A percentile compares a stretch with the other conserved stretches of the same genome.
phyloP scores from a whole-genome alignment of 2,797 vertebrate genomes.

The Coendou prehensilis region DNA sequence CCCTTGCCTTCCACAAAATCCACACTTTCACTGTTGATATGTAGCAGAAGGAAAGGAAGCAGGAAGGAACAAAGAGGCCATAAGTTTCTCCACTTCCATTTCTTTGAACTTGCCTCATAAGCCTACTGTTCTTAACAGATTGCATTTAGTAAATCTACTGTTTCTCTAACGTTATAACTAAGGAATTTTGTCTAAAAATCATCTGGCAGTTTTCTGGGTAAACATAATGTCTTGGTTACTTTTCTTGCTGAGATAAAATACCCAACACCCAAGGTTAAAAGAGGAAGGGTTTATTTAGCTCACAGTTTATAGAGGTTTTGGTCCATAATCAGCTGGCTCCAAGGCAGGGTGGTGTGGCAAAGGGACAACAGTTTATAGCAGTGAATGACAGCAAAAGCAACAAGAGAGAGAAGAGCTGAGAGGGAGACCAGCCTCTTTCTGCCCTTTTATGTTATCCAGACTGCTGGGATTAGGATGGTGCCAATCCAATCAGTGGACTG shows the following conservation, averaged over 20 bases:
- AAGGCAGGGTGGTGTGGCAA: neutral
- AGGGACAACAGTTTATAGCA: neutral
- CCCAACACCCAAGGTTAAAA: neutral
- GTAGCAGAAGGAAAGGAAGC: neutral
- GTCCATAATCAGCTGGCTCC: neutral
- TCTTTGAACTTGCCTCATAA: neutral
- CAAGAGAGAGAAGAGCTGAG: neutral
- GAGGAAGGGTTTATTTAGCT: neutral
- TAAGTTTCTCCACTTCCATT: neutral
- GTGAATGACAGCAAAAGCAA: neutral
- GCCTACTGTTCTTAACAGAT: neutral
- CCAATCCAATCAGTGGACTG: neutral
- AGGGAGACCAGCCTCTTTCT: neutral
- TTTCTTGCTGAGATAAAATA: neutral
- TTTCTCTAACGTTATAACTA: conserved; percentile 17
- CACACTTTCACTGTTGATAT: neutral
- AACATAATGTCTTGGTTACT: conserved; percentile 5
- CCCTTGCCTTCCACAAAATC: neutral
- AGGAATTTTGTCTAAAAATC: neutral
- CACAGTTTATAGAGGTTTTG: neutral
- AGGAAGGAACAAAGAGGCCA: neutral
- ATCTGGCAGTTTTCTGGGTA: neutral
- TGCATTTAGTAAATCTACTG: neutral
- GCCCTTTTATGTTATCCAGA: neutral
- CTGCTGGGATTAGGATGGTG: neutral